Conservation (phyloP, 2,888 invertebrate genomes). For the Parnassius smintheus region DNA sequence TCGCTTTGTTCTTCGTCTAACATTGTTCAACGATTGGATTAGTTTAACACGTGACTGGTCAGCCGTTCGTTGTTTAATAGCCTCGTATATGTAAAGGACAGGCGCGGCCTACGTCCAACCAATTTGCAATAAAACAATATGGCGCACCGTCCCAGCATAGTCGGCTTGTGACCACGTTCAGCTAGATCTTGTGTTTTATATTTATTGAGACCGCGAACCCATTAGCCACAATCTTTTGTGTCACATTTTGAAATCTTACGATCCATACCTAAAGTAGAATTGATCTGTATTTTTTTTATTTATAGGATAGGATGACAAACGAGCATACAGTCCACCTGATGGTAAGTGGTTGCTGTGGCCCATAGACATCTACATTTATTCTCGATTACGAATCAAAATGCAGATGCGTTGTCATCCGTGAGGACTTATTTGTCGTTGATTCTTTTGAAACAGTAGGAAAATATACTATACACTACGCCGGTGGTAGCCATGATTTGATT, state of each 20-base stretch:
- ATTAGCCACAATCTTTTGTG: conserved; percentile 59
- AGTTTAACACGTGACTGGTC: conserved; percentile 79
- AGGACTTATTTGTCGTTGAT: too few relatives aligned
- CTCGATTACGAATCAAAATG: too few relatives aligned
- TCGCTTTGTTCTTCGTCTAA: conserved; percentile 43
- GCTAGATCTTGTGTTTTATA: conserved; percentile 40
- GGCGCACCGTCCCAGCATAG: conserved; percentile 55
- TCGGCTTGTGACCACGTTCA: conserved; percentile 50
- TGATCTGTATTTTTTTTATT: conserved; percentile 38
- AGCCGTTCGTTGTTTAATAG: conserved; percentile 74
- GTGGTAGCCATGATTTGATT: too few relatives aligned
- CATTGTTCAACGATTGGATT: conserved; percentile 72
- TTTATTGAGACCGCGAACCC: conserved; percentile 52
- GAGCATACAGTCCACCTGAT: too few relatives aligned
- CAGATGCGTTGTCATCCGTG: too few relatives aligned
- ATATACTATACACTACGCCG: too few relatives aligned
- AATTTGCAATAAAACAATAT: conserved; percentile 82
- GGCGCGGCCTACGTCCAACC: conserved; percentile 75
- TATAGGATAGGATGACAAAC: too few relatives aligned
- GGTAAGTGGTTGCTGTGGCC: too few relatives aligned
- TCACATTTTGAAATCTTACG: conserved; percentile 48
- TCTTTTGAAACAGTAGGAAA: too few relatives aligned
- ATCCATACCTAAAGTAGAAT: conserved; percentile 46
- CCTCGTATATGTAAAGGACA: conserved; percentile 80
- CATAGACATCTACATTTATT: too few relatives aligned